These are phyloP conservation scores for Catalaphyllia jardinei DNA, from an alignment of 64 coral and sea anemone species.

Conservation along the genomic window DNA sequence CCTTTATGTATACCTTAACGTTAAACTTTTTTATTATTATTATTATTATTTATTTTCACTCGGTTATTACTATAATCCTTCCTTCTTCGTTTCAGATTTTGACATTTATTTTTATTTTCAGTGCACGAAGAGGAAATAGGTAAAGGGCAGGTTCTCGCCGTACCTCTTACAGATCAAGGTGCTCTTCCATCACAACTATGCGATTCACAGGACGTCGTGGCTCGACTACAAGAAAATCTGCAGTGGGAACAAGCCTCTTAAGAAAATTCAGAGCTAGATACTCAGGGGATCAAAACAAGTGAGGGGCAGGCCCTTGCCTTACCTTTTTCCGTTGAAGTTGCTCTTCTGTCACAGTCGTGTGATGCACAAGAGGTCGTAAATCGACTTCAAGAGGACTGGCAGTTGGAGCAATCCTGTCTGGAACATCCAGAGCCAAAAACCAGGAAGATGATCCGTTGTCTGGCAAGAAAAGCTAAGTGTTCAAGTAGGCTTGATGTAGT, in stretches of 20 bases:
- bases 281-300: background rate
- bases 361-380: background rate
- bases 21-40: no score
- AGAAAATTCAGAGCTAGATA: background rate
- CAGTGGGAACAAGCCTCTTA: background rate
- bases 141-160: background rate
- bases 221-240: background rate
- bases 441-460: background rate
- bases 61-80: no score
- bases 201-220: background rate
- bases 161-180: background rate
- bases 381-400: background rate
- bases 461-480: background rate
- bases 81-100: background rate
- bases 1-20: no score
- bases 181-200: background rate
- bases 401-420: background rate
- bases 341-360: background rate
- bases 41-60: no score
- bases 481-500: background rate
- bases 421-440: background rate
- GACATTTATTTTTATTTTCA: background rate
- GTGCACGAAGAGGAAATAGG: background rate
- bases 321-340: background rate
- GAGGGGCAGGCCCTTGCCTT: background rate